These are phyloP conservation scores for Frankliniella fusca DNA, from an alignment of 2,888 invertebrate genomes.

Conservation along the genomic window DNA sequence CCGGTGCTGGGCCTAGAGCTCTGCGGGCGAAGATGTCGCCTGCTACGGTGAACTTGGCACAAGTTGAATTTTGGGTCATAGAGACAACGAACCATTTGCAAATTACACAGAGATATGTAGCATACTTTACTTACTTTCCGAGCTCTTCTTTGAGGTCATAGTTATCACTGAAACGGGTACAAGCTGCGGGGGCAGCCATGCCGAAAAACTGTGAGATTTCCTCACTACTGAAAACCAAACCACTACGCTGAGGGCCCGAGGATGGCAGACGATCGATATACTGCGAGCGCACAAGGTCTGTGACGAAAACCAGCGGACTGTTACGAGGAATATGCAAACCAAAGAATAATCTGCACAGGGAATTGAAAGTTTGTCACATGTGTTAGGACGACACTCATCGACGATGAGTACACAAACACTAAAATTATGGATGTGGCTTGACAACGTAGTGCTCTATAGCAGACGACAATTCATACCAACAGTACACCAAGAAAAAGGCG, in stretches of 20 bases:
- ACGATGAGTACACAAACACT: neutral
- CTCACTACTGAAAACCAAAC: slow-evolving; percentile 35
- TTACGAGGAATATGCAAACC: neutral
- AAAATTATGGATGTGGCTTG: neutral
- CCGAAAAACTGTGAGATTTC: slow-evolving; percentile 45
- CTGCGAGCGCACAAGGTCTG: neutral
- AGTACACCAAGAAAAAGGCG: neutral
- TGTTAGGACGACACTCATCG: neutral
- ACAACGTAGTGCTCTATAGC: slow-evolving; percentile 13
- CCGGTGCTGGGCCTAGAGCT: neutral
- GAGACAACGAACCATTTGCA: neutral
- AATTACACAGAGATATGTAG: neutral
- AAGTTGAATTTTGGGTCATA: neutral
- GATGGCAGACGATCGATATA: slow-evolving; percentile 9
- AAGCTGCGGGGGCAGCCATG: slow-evolving; percentile 86
- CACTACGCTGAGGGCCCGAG: slow-evolving; percentile 15
- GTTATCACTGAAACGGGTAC: slow-evolving; percentile 98
- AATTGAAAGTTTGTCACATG: neutral
- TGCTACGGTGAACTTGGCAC: neutral
- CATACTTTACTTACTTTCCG: slow-evolving; percentile 81
- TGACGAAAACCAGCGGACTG: neutral
- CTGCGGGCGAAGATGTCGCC: neutral
- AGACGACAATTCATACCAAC: slow-evolving; percentile 4
- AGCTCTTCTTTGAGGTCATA: slow-evolving; percentile 99
- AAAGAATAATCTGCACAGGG: neutral